Conservation (phyloP, 2,888 invertebrate genomes). For the Ganaspis brasiliensis region DNA sequence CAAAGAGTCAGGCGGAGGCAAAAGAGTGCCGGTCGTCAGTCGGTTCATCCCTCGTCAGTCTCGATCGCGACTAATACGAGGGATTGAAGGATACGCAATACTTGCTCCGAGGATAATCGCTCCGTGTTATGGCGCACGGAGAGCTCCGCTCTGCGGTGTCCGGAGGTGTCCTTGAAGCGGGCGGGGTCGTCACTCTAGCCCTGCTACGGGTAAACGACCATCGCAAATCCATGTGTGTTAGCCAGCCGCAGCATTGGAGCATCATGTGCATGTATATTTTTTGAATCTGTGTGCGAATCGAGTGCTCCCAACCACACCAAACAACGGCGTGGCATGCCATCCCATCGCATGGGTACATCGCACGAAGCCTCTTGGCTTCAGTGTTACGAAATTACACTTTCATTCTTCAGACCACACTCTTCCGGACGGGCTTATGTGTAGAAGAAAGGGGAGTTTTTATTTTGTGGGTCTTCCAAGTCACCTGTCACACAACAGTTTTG, state of each 20-base stretch:
- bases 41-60: constrained; percentile 22
- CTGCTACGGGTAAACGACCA: constrained; percentile 79
- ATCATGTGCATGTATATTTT: constrained; percentile 61
- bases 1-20: constrained; percentile 9
- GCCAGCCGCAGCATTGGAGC: constrained; percentile 66
- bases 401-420: background rate
- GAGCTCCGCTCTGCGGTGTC: constrained; percentile 72
- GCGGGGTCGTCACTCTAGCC: constrained; percentile 80
- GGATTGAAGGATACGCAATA: constrained; percentile 29
- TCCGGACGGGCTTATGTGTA: constrained; percentile 5
- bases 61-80: constrained; percentile 21
- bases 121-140: constrained; percentile 41
- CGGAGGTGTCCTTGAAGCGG: constrained; percentile 79
- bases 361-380: constrained; percentile 56
- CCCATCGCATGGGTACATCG: constrained; percentile 22
- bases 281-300: constrained; percentile 25
- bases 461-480: too few species aligned
- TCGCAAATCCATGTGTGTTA: constrained; percentile 73
- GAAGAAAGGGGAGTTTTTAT: too few species aligned
- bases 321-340: constrained; percentile 23
- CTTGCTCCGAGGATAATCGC: constrained; percentile 70
- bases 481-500: too few species aligned
- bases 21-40: background rate
- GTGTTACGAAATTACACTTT: constrained; percentile 64
- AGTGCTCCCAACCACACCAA: constrained; percentile 18